Base-by-base conservation (phyloP, 1,140 invertebrate species). In the Drosophila albomicans region DNA sequence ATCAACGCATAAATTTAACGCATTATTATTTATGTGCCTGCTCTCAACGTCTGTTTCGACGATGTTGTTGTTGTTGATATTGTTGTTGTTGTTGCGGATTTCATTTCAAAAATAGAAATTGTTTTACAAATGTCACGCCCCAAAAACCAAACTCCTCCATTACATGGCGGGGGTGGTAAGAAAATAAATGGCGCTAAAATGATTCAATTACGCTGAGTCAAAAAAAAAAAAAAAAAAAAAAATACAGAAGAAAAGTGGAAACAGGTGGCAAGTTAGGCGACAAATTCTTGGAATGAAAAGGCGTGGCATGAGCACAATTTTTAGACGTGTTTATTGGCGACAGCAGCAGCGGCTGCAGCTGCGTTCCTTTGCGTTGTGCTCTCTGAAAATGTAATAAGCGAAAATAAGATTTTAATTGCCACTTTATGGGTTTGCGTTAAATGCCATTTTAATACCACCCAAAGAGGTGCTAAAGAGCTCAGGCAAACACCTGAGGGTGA, bases 141-240 rank as follows among this genome's bases (percentile, higher is more conserved):
- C 64, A 8, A 38, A 57, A 25, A 25, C 20, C 62, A 20, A 35
- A 38, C 0, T 10, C 49, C 7, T 10, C 32, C 15, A 38, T 4
- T 11, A 25, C 10, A 32, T 25, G 3, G 25, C 10, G 16, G 13
- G 58, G 58, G 77, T 13, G 56, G 52, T 65, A 87, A 78, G 64
- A 89, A 88, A 88, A 88, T 88, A 88, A 88, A 88, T 88, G 85
- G 84, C 84, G 85, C 84, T 88, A 88, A 88, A 88, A 88, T 88
- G 84, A 88, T 88, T 88, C 84, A 88, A 88, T 88, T 88, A 88
- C 85, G 81, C 85, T 30, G 30, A 59, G 25, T 32, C 57, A 61
- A 63, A 62, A 69, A 69, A 70, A 11, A 1, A 70, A 11, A 1
- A 15, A 0, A 28, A 41, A 13, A 46, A 30, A 11, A 63, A 59